Percentiles rank a stretch among this genome's conserved stretches.
These are phyloP conservation scores for Fregetta grallaria DNA, from an alignment of 2,113 vertebrate species.

Conservation along the genomic window DNA sequence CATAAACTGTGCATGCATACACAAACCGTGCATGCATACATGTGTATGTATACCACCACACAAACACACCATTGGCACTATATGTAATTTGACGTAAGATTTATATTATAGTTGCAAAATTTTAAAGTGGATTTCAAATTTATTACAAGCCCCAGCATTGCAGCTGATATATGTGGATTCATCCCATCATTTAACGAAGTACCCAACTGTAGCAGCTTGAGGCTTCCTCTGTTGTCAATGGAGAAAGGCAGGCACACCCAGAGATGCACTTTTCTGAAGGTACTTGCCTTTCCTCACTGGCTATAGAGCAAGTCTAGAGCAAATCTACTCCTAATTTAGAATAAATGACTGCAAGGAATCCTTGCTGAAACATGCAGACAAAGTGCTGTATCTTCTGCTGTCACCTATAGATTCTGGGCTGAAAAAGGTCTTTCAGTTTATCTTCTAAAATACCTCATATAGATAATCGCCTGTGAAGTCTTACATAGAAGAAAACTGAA, in stretches of 20 bases:
- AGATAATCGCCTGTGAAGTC: not conserved
- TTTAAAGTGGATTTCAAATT: not conserved
- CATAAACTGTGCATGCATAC: not conserved
- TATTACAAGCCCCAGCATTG: not conserved
- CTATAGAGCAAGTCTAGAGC: not conserved
- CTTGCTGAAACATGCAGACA: not conserved
- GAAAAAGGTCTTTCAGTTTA: not conserved
- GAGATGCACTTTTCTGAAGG: not conserved
- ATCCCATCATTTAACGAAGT: not conserved
- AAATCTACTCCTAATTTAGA: not conserved
- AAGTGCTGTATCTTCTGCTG: not conserved
- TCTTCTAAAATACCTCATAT: not conserved
- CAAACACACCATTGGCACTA: not conserved
- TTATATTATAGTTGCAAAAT: not conserved
- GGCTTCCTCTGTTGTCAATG: not conserved
- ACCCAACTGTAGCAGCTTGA: not conserved
- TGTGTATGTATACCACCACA: not conserved
- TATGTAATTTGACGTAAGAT: not conserved
- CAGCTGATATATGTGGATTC: not conserved
- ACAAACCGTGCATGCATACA: not conserved
- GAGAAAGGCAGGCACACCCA: not conserved
- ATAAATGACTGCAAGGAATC: not conserved
- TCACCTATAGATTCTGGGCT: not conserved
- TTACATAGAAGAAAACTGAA: not conserved
- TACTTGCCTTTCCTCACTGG: not conserved